phyloP scores from a whole-genome alignment of 1,140 invertebrate species.

The Ctenoplectra terminalis region DNA sequence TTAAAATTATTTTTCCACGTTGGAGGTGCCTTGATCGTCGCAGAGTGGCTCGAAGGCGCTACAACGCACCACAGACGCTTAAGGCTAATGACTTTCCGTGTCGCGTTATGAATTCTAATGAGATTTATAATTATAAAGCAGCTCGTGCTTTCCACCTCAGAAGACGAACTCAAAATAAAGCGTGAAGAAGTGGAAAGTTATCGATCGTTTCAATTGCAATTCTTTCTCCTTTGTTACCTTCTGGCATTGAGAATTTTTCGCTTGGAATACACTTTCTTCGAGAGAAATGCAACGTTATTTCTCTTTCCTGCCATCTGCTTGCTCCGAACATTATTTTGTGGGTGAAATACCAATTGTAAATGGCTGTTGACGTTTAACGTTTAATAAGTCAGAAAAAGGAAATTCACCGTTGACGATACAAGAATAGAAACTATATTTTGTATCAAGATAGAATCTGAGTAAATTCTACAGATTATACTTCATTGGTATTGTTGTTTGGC shows the following conservation, averaged over 20 bases:
- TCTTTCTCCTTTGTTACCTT: not conserved
- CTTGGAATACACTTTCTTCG: too few species aligned
- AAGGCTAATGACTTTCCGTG: slow-evolving; percentile 75
- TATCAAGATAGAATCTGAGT: too few species aligned
- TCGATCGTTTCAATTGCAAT: slow-evolving; percentile 5
- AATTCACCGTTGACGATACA: too few species aligned
- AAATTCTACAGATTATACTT: too few species aligned
- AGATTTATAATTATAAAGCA: slow-evolving; percentile 79
- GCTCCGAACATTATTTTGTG: too few species aligned
- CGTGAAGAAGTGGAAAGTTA: slow-evolving; percentile 25
- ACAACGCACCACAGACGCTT: slow-evolving; percentile 5
- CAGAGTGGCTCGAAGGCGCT: slow-evolving; percentile 16
- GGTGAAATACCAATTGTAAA: too few species aligned
- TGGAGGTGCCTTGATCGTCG: not conserved
- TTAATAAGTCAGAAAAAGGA: not conserved
- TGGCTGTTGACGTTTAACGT: not conserved
- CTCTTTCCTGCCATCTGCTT: too few species aligned
- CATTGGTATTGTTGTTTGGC: too few species aligned
- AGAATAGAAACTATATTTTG: too few species aligned
- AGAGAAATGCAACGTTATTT: too few species aligned
- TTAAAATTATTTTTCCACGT: slow-evolving; percentile 38
- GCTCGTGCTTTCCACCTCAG: not conserved
- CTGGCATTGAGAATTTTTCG: too few species aligned
- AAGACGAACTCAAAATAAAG: slow-evolving; percentile 11
- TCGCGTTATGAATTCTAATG: slow-evolving; percentile 77